Conservation (phyloP, 2,113 vertebrate genomes). For the Ctenomys sociabilis region DNA sequence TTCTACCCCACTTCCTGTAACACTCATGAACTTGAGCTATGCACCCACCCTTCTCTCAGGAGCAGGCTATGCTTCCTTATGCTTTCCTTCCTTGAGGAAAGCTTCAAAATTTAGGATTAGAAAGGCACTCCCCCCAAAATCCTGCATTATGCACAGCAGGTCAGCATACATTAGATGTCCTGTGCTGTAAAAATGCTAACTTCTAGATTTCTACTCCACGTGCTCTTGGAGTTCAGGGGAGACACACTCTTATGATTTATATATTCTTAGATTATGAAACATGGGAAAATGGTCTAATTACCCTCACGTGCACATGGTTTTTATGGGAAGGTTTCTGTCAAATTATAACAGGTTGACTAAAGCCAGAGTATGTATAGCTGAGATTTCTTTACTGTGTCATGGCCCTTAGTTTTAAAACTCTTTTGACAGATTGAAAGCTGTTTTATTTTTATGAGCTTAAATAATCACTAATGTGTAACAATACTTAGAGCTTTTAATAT, state of each 20-base stretch:
- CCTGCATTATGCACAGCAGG: not conserved
- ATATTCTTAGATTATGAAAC: not conserved
- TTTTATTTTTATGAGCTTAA: not conserved
- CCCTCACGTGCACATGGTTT: not conserved
- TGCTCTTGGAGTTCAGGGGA: constrained; percentile 11
- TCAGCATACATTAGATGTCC: constrained; percentile 3
- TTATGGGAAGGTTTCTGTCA: not conserved
- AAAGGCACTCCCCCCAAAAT: not conserved
- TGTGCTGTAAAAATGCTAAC: not conserved
- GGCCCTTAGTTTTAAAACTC: not conserved
- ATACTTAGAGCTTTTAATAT: not conserved
- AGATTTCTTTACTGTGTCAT: not conserved
- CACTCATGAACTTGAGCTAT: not conserved
- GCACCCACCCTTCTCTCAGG: not conserved
- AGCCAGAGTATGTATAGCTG: not conserved
- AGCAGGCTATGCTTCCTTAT: not conserved
- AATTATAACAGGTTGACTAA: constrained; percentile 31
- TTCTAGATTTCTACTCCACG: not conserved
- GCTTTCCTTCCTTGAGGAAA: not conserved
- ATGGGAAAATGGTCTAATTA: not conserved
- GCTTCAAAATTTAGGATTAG: not conserved
- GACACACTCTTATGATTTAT: not conserved
- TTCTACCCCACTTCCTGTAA: not conserved
- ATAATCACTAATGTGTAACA: not conserved
- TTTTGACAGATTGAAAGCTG: constrained; percentile 30